Conservation (phyloP, 2,797 vertebrate species). For the Microcaecilia unicolor region DNA sequence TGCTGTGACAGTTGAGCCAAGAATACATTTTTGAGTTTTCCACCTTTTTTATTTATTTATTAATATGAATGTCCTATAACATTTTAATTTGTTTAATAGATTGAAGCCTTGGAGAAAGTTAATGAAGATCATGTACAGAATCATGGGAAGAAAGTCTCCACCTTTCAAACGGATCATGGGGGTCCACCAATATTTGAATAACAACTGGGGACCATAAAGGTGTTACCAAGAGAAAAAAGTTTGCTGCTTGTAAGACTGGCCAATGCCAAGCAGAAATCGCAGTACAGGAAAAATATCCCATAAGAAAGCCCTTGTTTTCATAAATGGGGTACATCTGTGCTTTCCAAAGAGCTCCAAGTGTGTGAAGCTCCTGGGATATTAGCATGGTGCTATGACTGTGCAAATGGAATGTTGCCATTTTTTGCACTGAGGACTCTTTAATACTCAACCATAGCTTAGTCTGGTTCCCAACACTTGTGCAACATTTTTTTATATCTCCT, state of each 20-base stretch:
- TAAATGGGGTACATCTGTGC: conserved; percentile 34
- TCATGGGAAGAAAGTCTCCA: conserved; percentile 68
- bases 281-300: conserved; percentile 28
- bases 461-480: no score
- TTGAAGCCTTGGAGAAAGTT: conserved; percentile 84
- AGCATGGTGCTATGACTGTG: conserved; percentile 36
- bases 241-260: conserved; percentile 29
- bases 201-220: conserved; percentile 8
- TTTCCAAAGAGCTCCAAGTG: conserved; percentile 13
- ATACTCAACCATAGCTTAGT: no score
- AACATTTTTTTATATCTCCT: no score
- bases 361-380: conserved; percentile 20
- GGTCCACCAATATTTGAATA: conserved; percentile 60
- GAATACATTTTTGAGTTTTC: no score
- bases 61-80: no score
- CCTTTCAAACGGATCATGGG: conserved; percentile 47
- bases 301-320: conserved; percentile 20
- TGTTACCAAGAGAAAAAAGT: background rate
- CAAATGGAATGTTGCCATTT: conserved; percentile 40
- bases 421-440: no score
- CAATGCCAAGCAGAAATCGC: conserved; percentile 7
- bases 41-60: no score
- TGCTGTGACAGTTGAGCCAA: no score
- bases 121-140: conserved; percentile 89
- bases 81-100: conserved; percentile 47